Evolutionary conservation across 2,113 vertebrate species (phyloP), one percentile per base, ranked within the genome.

Genomic region (Clarias magur): DNA sequence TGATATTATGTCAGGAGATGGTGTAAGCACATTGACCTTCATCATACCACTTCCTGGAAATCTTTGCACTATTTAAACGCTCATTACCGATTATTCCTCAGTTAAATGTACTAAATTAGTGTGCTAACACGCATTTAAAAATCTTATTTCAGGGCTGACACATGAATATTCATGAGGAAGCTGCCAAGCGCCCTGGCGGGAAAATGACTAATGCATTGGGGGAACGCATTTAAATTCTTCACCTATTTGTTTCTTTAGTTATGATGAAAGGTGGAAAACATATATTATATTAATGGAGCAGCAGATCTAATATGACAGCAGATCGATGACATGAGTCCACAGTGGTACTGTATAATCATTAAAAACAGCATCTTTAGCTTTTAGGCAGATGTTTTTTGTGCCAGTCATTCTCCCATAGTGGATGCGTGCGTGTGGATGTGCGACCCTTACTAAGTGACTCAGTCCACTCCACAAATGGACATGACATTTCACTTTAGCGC

Each of bases 371-470:
- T 57, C 13, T 17, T 19, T 30, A 27, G 30, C 6, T 79, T n/a
- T 79, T 79, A 27, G 48, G 23, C 13, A 76, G 48, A 56, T 78
- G 48, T 76, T 34, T 30, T 53, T 6, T 54, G 17, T 16, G 62
- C 62, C 62, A 65, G 25, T 65, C 25, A 12, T 68, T 68, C 13
- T 68, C 65, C 27, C 13, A 30, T 17, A 4, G 38, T 78, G 25
- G 53, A 23, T 27, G 23, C 56, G 53, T 48, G 42, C 25, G 72
- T 53, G 21, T 75, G 38, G 48, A 42, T 13, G 72, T 57, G 76
- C 8, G 53, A 75, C 65, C 63, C 82, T 83, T 89, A 88, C 87
- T 30, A 59, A 91, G 89, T 90, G 86, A 88, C 88, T 92, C 76
- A 60, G 76, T 63, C 85, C 83, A 83, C 53, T 68, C 34, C 88